These are phyloP conservation scores for Unio pictorum DNA, from an alignment of 2,888 invertebrate genomes.

Conservation along the genomic window DNA sequence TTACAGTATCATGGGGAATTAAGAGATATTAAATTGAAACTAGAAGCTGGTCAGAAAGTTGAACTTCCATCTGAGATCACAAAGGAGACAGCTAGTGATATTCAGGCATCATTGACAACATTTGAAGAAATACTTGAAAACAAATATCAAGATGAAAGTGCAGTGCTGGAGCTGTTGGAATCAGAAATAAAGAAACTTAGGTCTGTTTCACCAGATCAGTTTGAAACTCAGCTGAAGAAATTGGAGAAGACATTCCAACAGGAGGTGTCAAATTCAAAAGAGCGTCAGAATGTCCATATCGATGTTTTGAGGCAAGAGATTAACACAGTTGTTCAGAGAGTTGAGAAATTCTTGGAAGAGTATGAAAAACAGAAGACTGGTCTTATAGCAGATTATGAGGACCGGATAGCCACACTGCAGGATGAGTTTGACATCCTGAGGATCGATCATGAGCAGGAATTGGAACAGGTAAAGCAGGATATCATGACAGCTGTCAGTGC, in stretches of 20 bases:
- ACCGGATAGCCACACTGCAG: constrained; percentile 43
- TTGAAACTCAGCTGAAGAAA: constrained; percentile 50
- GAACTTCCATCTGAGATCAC: constrained; percentile 45
- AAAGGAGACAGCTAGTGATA: constrained; percentile 52
- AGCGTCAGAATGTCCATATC: constrained; percentile 58
- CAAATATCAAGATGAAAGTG: constrained; percentile 60
- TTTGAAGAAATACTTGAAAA: constrained; percentile 62
- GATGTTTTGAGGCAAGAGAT: constrained; percentile 59
- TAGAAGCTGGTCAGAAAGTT: constrained; percentile 48
- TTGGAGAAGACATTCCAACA: constrained; percentile 55
- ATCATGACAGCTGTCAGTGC: constrained; percentile 72
- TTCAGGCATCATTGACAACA: constrained; percentile 49
- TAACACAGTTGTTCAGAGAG: constrained; percentile 39
- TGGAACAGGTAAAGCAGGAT: constrained; percentile 68
- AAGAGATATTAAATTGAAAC: constrained; percentile 47
- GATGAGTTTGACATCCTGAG: constrained; percentile 63
- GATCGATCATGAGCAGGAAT: constrained; percentile 69
- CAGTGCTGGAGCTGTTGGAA: constrained; percentile 54
- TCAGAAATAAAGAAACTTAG: constrained; percentile 51
- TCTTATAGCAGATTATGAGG: constrained; percentile 50
- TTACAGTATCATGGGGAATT: constrained; percentile 56
- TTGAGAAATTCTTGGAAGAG: constrained; percentile 55
- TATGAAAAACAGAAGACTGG: constrained; percentile 51
- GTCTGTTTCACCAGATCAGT: constrained; percentile 23
- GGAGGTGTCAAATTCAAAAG: constrained; percentile 52